Base-by-base conservation (phyloP, 2,797 vertebrate genomes). In the Sternarchorhynchus goeldii region DNA sequence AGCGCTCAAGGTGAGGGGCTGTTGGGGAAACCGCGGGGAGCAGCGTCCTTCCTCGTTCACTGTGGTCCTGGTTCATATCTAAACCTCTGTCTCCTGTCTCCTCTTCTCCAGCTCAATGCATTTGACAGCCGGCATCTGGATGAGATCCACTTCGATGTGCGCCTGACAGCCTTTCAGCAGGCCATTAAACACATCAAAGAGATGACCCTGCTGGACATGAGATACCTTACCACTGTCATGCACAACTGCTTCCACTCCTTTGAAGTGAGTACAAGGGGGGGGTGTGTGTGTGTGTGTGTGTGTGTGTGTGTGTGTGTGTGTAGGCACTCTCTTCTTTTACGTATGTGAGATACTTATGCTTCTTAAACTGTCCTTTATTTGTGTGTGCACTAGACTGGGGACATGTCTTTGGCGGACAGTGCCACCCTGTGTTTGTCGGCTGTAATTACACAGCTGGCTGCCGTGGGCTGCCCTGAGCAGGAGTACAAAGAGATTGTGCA, bases 221-320 rank as follows among this genome's bases (percentile, higher is more conserved):
- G 91, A 89, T 98, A 92, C 84, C 92, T 99, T 75, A 87, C 87
- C 80, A 86, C 89, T 0, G 83, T 99, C 87, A 91, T 97, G 86
- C 92, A 99, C 89, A 99, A 95, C 92, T 98, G 96, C 85, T 99
- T 99, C 89, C 94, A 98, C 86, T 96, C 96, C 6, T 95, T 95
- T 78, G 95, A 97, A 94, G 98, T 96, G 81, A 83, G 87, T 78
- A n/a, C n/a, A 1, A 56, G 25, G 21, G 7, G 34, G 5, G 53
- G 55, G n/a, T 58, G 10, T 17, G 60, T 5, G 7, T 21, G 32
- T 25, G 39, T 45, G 41, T 45, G 63, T 17, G 63, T 34, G 32
- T 17, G 63, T 17, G 63, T 5, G 63, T 34, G 62, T 34, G 31
- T 34, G 39, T 20, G 59, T 32, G 59, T 50, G 59, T 10, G 16